Evolutionary conservation across 2,888 invertebrate species (phyloP), one percentile per base, ranked within the genome.

Genomic region (Synanthedon tipuliformis): DNA sequence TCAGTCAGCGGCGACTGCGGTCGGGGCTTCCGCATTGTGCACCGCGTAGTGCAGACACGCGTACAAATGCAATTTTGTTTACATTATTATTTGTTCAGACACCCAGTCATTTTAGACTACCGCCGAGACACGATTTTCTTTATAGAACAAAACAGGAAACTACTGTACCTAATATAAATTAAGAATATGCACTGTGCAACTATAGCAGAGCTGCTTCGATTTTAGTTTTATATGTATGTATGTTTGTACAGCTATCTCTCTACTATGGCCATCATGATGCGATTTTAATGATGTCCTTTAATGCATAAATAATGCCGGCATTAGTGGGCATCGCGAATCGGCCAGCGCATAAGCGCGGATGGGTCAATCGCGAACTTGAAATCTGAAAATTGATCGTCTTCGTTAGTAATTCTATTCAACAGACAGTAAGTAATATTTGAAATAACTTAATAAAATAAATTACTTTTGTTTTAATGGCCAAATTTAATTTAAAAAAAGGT

Each of bases 241-340:
- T n/a, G n/a, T n/a, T n/a, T 3, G 18, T 34, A 34, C 10, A 8
- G 10, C 34, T 34, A 34, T 8, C 1, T 34, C 8, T 8, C 8
- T 8, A 8, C 34, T 34, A 10, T 34, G 34, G 34, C 5, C n/a
- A 45, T 15, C 13, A 53, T 75, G 73, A 78, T 76, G 75, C 63
- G 57, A 61, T 69, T 78, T 73, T 78, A 79, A 79, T 77, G 76
- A 69, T 66, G 70, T 75, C 75, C 71, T 70, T 73, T 78, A 75
- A 79, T 75, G 77, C 68, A 75, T 75, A 78, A 75, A 79, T 78
- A 80, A 80, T 78, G 69, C 57, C 55, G 61, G 60, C 66, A 65
- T 69, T 68, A 71, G 67, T 58, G 50, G 49, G 50, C 51, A 48
- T 16, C 18, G 54, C 48, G 45, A 52, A 55, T 51, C 41, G 53